A percentile compares a stretch with the other conserved stretches of the same genome.
These are phyloP conservation scores for Leptinotarsa rubiginosa DNA, from an alignment of 2,888 invertebrate species.

Conservation along the genomic window DNA sequence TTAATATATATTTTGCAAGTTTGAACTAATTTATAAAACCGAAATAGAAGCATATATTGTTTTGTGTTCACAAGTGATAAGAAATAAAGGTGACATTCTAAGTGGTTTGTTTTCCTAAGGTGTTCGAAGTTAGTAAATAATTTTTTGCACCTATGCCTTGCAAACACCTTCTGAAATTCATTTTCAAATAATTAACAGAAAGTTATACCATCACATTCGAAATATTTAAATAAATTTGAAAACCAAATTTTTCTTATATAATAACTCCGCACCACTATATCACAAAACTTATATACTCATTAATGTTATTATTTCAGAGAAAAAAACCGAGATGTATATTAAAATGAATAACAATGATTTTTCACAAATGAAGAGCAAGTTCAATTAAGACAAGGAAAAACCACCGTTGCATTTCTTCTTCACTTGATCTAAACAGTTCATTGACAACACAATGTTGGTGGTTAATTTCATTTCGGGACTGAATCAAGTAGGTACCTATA, in stretches of 20 bases:
- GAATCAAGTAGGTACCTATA: too few relatives aligned
- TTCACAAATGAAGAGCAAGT: too few relatives aligned
- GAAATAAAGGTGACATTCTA: not conserved
- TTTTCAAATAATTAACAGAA: not conserved
- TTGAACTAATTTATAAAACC: too few relatives aligned
- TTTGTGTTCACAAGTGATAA: too few relatives aligned
- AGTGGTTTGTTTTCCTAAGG: not conserved
- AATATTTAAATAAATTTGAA: not conserved
- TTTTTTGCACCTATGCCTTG: not conserved
- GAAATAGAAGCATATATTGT: too few relatives aligned
- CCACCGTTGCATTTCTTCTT: too few relatives aligned
- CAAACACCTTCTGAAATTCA: not conserved
- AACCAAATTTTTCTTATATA: not conserved
- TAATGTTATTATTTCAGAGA: too few relatives aligned
- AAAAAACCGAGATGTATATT: too few relatives aligned
- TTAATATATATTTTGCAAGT: too few relatives aligned
- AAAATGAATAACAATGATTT: too few relatives aligned
- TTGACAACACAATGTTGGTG: not conserved
- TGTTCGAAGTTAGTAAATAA: not conserved
- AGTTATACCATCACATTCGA: not conserved
- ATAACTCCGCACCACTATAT: constrained; percentile 30
- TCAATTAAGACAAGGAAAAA: too few relatives aligned
- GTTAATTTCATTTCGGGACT: too few relatives aligned
- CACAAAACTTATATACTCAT: constrained; percentile 9
- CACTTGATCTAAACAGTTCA: not conserved